Evolutionary conservation across 2,888 invertebrate species (phyloP), one percentile per base, ranked within the genome.

Genomic region (Mongoloraphidia duomilia): DNA sequence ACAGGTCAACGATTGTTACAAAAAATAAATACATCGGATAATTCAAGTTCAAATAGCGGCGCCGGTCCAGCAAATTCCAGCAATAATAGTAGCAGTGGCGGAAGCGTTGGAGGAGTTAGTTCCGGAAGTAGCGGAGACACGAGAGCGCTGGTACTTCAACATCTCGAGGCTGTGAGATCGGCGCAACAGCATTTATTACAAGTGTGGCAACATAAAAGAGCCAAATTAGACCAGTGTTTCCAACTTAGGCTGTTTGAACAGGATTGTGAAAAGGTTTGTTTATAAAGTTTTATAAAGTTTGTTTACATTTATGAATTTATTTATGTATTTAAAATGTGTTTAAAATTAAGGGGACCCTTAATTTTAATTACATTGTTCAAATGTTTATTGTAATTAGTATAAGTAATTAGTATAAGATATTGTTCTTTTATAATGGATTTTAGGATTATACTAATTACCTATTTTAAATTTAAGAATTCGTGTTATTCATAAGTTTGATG

Each of bases 161-260:
- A 90, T 66, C 75, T 90, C 47, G 84, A 90, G 60, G 84, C 90
- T 52, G 86, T 94, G 33, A 87, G 91, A 57, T 82, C 87, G 6
- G 87, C 89, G 0, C 90, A 94, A 61, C 88, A 92, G 63, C 90
- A 94, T 62, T 79, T 96, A 44, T 78, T 91, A 54, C 91, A 92
- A 61, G 72, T 92, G 50, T 97, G 96, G 96, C 91, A 93, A 63
- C 87, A 88, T 60, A 93, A 95, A 65, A 90, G 94, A 64, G 79
- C 86, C 61, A 90, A 94, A 67, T 75, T 97, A 54, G 95, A 96
- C 64, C 95, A 96, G 68, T 94, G 95, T 65, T 91, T 95, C 64
- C 95, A 97, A 66, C 76, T 96, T 59, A 76, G 95, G 45, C 78
- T 96, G 43, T 95, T 96, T 64, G 96, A 97, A 68, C 91, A 93